Evolutionary conservation across 2,888 invertebrate genomes (phyloP), one percentile per base, ranked within the genome.

Genomic region (Drosophila longiperda): DNA sequence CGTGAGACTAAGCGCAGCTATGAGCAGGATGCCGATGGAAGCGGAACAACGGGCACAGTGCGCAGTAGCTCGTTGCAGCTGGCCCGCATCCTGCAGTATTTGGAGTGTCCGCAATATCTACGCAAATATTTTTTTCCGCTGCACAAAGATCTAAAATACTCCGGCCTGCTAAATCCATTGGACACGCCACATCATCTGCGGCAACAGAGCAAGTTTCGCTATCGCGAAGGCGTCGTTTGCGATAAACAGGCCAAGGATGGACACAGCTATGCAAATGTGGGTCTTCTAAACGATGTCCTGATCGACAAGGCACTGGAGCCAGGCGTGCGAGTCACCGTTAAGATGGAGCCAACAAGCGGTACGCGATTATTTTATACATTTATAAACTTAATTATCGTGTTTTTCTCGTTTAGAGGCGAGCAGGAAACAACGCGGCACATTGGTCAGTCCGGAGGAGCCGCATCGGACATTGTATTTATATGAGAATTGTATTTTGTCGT

Each of bases 91-190:
- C 94, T 99, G 63, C 98, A 99, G 92, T 99, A 98, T 90, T 94
- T 99, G 50, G 99, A 99, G 92, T 99, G 99, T 91, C 99, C 99
- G 0, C 99, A 99, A 92, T 99, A 99, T 93, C 94, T 99, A 67
- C 94, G 99, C 34, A 99, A 99, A 93, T 95, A 95, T 88, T 96
- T 99, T 82, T 99, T 99, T 92, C 98, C 99, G 0, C 93, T 98
- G 57, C 98, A 99, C 90, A 96, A 96, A 82, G 97, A 99, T 93
- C 94, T 99, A 50, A 95, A 97, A 90, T 97, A 96, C 94, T 98
- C 97, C 59, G 99, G 99, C 0, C 91, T 97, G 32, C 92, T 97
- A 15, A 98, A 99, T 94, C 99, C 99, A 0, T 93, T 99, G 52
- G 99, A 99, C 94, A 96, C 97, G 3, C 98, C 98, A 17, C 99